Evolutionary conservation across 1,140 invertebrate genomes (phyloP).

Genomic region (Gryllus bimaculatus): DNA sequence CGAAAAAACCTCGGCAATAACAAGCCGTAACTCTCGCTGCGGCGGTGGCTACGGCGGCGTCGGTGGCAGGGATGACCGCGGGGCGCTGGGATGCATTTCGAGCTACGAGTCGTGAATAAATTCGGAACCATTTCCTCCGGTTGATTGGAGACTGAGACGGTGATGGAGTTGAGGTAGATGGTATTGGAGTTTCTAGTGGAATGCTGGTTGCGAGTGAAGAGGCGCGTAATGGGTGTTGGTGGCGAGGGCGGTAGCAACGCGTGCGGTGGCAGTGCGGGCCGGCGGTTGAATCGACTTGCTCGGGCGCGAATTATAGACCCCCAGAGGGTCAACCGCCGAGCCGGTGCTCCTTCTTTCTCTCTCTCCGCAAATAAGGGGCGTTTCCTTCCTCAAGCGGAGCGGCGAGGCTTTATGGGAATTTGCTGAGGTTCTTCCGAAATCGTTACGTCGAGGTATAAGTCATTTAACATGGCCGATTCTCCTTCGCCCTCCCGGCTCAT

Average conservation of each 20-base stretch:
- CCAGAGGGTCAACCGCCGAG: neutral
- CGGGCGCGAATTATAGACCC: neutral
- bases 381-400: neutral
- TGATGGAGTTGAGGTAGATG: neutral
- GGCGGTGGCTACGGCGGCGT: neutral
- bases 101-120: too few species aligned
- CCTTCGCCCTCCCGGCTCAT: neutral
- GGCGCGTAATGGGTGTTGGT: neutral
- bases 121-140: too few species aligned
- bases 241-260: neutral
- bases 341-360: neutral
- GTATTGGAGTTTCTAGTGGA: neutral
- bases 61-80: too few species aligned
- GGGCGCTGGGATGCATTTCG: too few species aligned
- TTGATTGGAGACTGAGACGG: too few species aligned
- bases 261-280: neutral
- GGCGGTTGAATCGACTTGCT: too few species aligned
- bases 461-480: neutral
- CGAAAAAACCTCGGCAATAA: neutral
- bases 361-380: neutral
- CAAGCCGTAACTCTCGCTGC: neutral
- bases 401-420: neutral
- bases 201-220: neutral
- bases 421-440: constrained; percentile 3
- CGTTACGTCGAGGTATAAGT: neutral